Percentiles rank a stretch among this genome's conserved stretches.
Evolutionary conservation across 1,140 invertebrate genomes (phyloP).

Genomic region (Tetragnatha versicolor): DNA sequence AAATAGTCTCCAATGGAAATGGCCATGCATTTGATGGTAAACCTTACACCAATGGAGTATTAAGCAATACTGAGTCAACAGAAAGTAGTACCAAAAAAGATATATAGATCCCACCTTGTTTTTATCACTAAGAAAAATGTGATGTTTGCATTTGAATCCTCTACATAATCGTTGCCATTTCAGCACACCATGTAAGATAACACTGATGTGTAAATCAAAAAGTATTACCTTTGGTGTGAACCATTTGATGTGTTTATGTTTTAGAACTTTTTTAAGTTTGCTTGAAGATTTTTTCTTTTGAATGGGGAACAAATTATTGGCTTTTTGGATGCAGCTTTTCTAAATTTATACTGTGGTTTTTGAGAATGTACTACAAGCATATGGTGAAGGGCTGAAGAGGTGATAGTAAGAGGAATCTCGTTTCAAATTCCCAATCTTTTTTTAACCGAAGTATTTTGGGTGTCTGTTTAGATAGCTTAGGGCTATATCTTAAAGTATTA

Average conservation of each 20-base stretch:
- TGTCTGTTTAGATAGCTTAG: background rate
- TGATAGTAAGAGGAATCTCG: background rate
- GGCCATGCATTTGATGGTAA: background rate
- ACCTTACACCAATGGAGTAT: slow-evolving; percentile 1
- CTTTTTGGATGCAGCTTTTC: background rate
- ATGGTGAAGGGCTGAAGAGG: too few species aligned
- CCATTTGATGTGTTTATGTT: background rate
- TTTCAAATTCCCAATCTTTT: background rate
- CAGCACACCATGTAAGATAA: background rate
- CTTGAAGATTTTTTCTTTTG: background rate
- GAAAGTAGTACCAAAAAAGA: background rate
- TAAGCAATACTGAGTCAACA: background rate
- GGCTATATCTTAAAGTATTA: background rate
- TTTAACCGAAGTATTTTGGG: background rate
- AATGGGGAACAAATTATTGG: background rate
- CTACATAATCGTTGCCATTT: slow-evolving; percentile 20
- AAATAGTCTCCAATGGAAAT: background rate
- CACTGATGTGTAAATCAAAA: background rate
- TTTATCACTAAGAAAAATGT: background rate
- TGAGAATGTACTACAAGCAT: background rate
- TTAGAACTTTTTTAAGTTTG: background rate
- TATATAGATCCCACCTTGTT: background rate
- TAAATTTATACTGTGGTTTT: background rate
- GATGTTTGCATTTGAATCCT: slow-evolving; percentile 7
- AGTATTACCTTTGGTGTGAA: background rate